Evolutionary conservation across 92 coral and sea anemone genomes (phyloP), one percentile per base, ranked within the genome.

Genomic region (Actinostola sp.): DNA sequence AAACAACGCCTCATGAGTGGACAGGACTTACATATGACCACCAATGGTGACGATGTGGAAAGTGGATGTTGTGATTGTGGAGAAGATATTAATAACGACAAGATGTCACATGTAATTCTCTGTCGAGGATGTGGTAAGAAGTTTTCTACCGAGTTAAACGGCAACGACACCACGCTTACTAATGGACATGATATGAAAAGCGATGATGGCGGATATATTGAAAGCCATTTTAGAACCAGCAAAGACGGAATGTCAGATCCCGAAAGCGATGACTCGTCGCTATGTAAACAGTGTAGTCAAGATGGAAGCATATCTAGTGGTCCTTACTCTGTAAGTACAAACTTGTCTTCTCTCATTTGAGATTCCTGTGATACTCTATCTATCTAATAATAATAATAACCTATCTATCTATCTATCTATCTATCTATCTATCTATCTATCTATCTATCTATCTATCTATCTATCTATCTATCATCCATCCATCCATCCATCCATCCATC

Each of bases 61-160:
- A 91, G 92, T 55, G 97, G 97, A 1, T 91, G 95, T 67, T 94
- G 91, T 71, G 96, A 92, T 49, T 93, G 93, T 58, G 91, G 88
- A 2, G 95, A 84, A 38, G 93, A 91, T 21, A 59, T 77, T 1
- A 57, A 20, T 30, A 65, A 45, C 24, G 82, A 69, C 50, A 82
- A 84, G 54, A 38, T 72, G 14, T 51, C 84, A 7, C 59, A 76
- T 0, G 53, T 76, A 9, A 51, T 63, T 66, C 74, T 84, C 16
- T 91, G 97, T 74, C 85, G 83, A 57, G 50, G 79, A 0, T 87
- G 92, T 72, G 88, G 86, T 21, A 88, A 86, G 73, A 76, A 76
- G 39, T 72, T 88, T 31, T 71, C 72, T 43, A 61, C 50, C 42
- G 95, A 92, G 72, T 70, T 87, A 42, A 90, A 87, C 33, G 90